phyloP scores from a whole-genome alignment of 1,140 invertebrate genomes.

The Bicyclus anynana region DNA sequence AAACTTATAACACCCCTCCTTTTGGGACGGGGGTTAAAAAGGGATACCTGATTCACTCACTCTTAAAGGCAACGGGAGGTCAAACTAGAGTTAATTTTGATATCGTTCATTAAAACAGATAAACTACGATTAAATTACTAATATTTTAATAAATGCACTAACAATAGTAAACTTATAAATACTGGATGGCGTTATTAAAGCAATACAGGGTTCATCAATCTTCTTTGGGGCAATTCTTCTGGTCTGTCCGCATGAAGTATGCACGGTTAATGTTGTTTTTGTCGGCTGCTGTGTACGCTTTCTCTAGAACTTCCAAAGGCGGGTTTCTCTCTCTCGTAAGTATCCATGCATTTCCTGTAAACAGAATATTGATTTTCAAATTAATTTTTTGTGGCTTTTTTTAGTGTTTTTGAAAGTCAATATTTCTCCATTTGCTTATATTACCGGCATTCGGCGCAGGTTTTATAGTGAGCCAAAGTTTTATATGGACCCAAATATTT shows the following conservation, averaged over 20 bases:
- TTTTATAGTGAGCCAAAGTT: too few relatives aligned
- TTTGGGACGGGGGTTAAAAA: too few relatives aligned
- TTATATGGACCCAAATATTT: too few relatives aligned
- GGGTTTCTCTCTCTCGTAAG: constrained; percentile 80
- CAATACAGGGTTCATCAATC: constrained; percentile 11
- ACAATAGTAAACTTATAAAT: not conserved
- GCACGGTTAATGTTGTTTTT: constrained; percentile 79
- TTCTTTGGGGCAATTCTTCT: constrained; percentile 79
- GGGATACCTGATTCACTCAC: too few relatives aligned
- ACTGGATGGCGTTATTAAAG: not conserved
- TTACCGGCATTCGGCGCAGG: too few relatives aligned
- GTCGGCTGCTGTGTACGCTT: constrained; percentile 79
- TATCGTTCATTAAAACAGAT: not conserved
- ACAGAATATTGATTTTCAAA: too few relatives aligned
- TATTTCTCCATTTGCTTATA: too few relatives aligned
- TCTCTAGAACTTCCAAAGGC: constrained; percentile 76
- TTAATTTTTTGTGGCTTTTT: too few relatives aligned
- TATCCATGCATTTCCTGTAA: constrained; percentile 83
- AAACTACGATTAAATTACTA: not conserved
- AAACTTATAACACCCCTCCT: too few relatives aligned
- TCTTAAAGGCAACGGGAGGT: too few relatives aligned
- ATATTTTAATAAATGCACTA: constrained; percentile 6
- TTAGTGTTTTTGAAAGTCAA: too few relatives aligned
- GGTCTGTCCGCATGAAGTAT: constrained; percentile 81
- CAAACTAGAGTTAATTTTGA: too few relatives aligned